Evolutionary conservation across 2,888 invertebrate genomes (phyloP).

Genomic region (Aradus depressus): DNA sequence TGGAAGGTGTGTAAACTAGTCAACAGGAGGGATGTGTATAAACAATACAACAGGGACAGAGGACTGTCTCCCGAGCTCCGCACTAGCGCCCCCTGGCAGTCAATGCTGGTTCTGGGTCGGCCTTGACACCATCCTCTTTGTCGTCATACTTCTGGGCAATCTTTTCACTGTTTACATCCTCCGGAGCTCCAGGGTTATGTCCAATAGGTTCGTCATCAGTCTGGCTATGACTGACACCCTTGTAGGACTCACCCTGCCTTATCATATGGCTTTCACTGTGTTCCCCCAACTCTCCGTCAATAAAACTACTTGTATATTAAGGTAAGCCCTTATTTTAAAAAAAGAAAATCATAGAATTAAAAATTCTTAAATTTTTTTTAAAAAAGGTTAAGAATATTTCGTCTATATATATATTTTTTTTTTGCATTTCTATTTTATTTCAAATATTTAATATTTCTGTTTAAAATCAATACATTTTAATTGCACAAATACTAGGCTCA

Average conservation of each 20-base stretch:
- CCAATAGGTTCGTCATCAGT: conserved; percentile 68
- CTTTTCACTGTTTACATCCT: conserved; percentile 64
- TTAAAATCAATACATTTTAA: too few relatives aligned
- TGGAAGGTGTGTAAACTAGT: conserved; percentile 19
- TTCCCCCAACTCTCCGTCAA: conserved; percentile 47
- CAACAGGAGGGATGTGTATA: conserved; percentile 19
- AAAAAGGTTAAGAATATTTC: background rate
- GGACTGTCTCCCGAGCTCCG: too few relatives aligned
- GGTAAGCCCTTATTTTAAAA: conserved; percentile 41
- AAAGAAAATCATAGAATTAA: too few relatives aligned
- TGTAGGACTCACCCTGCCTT: conserved; percentile 65
- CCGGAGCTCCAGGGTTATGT: conserved; percentile 55
- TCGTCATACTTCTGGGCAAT: conserved; percentile 60
- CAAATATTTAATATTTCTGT: background rate
- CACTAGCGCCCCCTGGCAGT: background rate
- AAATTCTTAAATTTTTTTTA: too few relatives aligned
- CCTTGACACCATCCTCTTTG: conserved; percentile 52
- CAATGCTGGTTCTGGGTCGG: conserved; percentile 50
- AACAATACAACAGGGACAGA: conserved; percentile 18
- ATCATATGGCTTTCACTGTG: conserved; percentile 64
- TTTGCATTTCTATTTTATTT: background rate
- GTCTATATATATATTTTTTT: conserved; percentile 1
- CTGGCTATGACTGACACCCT: conserved; percentile 66
- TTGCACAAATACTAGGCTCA: too few relatives aligned
- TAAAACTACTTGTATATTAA: conserved; percentile 53